A percentile compares a stretch with the other conserved stretches of the same genome.
Evolutionary conservation across 2,888 invertebrate species (phyloP).

Genomic region (Ceramica pisi): DNA sequence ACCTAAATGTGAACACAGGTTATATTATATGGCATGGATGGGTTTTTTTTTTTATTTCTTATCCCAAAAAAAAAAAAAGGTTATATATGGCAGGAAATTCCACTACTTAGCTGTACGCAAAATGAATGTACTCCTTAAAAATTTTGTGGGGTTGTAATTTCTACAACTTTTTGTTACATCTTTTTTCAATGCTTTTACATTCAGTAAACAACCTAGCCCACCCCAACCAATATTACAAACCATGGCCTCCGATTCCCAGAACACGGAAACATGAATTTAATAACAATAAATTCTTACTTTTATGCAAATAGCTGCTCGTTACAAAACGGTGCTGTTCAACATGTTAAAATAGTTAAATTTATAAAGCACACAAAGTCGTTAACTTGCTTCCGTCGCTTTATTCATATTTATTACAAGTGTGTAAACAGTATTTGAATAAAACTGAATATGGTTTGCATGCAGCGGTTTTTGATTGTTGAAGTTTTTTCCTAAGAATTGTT

Average conservation of each 20-base stretch:
- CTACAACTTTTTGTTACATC: too few relatives aligned
- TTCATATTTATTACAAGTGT: constrained; percentile 49
- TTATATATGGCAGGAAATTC: too few relatives aligned
- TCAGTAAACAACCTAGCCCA: neutral
- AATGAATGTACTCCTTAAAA: too few relatives aligned
- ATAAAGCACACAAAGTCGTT: constrained; percentile 55
- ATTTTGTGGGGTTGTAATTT: too few relatives aligned
- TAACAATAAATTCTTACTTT: constrained; percentile 57
- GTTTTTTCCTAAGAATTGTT: neutral
- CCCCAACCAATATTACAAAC: constrained; percentile 3
- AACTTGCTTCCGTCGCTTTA: constrained; percentile 53
- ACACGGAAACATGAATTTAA: constrained; percentile 53
- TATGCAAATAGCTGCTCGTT: constrained; percentile 56
- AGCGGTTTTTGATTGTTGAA: constrained; percentile 4
- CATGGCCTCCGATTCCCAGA: constrained; percentile 7
- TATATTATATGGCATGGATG: too few relatives aligned
- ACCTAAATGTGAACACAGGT: too few relatives aligned
- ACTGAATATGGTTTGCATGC: constrained; percentile 32
- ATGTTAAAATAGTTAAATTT: constrained; percentile 61
- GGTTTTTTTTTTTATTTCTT: too few relatives aligned
- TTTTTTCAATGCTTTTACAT: neutral
- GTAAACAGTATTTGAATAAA: constrained; percentile 48
- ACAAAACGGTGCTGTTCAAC: constrained; percentile 52
- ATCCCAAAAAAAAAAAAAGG: too few relatives aligned
- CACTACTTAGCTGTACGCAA: too few relatives aligned